These are phyloP conservation scores for Pedicia rivosa DNA, from an alignment of 2,888 invertebrate genomes.

Conservation along the genomic window DNA sequence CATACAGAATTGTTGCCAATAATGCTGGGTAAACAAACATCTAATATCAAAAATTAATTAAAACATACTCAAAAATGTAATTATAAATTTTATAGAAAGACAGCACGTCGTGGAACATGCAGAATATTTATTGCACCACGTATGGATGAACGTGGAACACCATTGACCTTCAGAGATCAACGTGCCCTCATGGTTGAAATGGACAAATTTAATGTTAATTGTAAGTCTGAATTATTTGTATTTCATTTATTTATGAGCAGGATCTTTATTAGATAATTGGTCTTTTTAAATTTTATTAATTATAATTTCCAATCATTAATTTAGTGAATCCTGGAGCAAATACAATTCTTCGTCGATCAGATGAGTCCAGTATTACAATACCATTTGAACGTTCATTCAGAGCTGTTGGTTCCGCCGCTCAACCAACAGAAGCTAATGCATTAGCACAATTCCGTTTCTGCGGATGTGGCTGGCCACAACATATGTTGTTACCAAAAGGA, in stretches of 20 bases:
- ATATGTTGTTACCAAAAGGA: conserved; percentile 49
- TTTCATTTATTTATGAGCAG: neutral
- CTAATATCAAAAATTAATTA: neutral
- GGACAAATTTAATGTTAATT: conserved; percentile 50
- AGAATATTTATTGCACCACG: conserved; percentile 57
- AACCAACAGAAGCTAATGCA: conserved; percentile 27
- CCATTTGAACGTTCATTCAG: conserved; percentile 62
- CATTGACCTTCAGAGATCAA: conserved; percentile 46
- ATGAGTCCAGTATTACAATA: conserved; percentile 56
- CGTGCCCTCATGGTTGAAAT: conserved; percentile 49
- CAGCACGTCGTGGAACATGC: conserved; percentile 10
- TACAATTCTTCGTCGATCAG: conserved; percentile 40
- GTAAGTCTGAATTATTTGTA: conserved; percentile 33
- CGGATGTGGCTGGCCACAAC: conserved; percentile 79
- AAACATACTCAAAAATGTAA: too few relatives aligned
- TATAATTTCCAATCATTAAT: conserved; percentile 6
- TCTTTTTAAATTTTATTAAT: too few relatives aligned
- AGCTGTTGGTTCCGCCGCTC: conserved; percentile 32
- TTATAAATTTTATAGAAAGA: too few relatives aligned
- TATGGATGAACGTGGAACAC: conserved; percentile 47
- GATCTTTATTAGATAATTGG: too few relatives aligned
- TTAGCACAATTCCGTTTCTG: conserved; percentile 53
- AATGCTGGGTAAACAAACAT: conserved; percentile 38
- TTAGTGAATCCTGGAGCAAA: conserved; percentile 47
- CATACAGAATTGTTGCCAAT: conserved; percentile 39